A percentile compares a stretch with the other conserved stretches of the same genome.
Evolutionary conservation across 2,113 vertebrate species (phyloP).

Genomic region (Alces alces): DNA sequence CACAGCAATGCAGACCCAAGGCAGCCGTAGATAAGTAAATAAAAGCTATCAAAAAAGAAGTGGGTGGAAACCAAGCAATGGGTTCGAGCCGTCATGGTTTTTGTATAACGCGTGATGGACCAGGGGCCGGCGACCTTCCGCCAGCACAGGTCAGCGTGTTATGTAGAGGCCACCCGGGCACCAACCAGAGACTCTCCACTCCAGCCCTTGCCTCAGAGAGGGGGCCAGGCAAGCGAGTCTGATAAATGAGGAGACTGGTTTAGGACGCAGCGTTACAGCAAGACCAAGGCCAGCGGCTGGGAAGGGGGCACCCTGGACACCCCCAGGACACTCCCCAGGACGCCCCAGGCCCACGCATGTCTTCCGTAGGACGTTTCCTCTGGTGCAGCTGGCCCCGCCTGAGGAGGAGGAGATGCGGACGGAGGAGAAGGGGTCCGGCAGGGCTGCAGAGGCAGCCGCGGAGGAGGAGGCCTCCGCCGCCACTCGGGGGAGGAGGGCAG

Average conservation of each 20-base stretch:
- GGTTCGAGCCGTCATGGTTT: fast-evolving
- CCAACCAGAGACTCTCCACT: background rate
- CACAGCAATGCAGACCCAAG: background rate
- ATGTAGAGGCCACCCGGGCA: no score
- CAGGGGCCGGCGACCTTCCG: fast-evolving
- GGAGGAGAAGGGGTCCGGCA: background rate
- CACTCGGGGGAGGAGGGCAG: fast-evolving
- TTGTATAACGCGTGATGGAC: background rate
- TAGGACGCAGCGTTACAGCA: fast-evolving
- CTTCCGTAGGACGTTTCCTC: background rate
- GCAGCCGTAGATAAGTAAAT: background rate
- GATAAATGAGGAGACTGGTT: background rate
- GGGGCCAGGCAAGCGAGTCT: background rate
- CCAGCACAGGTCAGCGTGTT: fast-evolving
- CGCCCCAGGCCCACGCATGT: fast-evolving
- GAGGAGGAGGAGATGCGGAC: background rate
- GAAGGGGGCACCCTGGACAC: fast-evolving
- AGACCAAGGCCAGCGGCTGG: background rate
- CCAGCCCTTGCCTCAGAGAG: no score
- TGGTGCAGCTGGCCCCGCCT: no score
- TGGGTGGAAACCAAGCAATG: background rate
- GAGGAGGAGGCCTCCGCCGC: fast-evolving
- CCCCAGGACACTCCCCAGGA: fast-evolving
- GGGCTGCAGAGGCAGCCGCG: fast-evolving
- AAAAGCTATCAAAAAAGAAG: background rate